Evolutionary conservation across 2,888 invertebrate genomes (phyloP).

Genomic region (Eilema griseolum): DNA sequence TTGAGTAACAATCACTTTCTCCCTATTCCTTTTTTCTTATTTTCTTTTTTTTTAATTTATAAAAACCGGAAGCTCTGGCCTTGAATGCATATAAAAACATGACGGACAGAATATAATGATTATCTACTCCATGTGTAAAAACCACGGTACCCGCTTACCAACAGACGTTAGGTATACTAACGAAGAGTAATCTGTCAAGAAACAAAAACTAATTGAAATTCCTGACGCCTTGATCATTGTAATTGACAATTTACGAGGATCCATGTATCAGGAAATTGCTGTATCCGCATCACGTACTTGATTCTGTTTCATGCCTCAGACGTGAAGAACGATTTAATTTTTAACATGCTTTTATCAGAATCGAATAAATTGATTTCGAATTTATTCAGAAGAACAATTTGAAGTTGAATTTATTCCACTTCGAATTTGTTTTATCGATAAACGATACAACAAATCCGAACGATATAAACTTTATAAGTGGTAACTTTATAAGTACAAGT

Average conservation of each 20-base stretch:
- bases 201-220: slow-evolving; percentile 2
- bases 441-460: no score
- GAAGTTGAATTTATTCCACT: neutral
- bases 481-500: no score
- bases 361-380: no score
- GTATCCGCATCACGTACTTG: slow-evolving; percentile 3
- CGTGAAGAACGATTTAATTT: neutral
- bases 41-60: no score
- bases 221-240: neutral
- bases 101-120: no score
- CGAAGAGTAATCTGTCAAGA: neutral
- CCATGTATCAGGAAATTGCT: neutral
- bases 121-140: no score
- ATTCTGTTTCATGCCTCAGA: neutral
- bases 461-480: no score
- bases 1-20: no score
- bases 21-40: no score
- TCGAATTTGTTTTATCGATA: neutral
- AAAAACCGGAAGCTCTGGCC: no score
- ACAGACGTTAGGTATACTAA: neutral
- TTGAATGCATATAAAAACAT: no score
- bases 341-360: neutral
- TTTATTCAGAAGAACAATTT: neutral
- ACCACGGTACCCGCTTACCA: neutral
- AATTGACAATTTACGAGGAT: slow-evolving; percentile 1